phyloP scores from a whole-genome alignment of 2,113 vertebrate species.

The Salvelinus fontinalis region DNA sequence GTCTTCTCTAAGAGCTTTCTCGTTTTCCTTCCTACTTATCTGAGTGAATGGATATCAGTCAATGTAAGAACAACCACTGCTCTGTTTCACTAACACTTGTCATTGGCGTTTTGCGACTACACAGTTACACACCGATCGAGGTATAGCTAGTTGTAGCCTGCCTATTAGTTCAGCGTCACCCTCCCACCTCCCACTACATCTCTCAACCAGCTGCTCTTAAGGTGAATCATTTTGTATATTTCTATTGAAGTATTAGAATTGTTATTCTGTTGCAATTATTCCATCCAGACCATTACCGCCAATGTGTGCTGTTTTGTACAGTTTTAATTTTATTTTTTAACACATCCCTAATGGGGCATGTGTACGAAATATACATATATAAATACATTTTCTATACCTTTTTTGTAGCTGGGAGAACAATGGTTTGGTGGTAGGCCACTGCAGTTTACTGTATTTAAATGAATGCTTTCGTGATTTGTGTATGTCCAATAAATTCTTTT shows the following conservation, averaged over 20 bases:
- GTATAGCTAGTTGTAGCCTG: too few species aligned
- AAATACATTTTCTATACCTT: constrained; percentile 90
- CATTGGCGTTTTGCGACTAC: too few species aligned
- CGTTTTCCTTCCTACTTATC: neutral
- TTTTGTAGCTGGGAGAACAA: constrained; percentile 87
- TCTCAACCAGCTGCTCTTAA: constrained; percentile 6
- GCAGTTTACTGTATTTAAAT: constrained; percentile 78
- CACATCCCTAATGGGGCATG: constrained; percentile 83
- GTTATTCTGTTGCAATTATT: constrained; percentile 69
- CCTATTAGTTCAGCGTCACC: too few species aligned
- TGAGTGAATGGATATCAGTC: neutral
- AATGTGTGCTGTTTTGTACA: constrained; percentile 80
- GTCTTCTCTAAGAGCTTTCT: neutral
- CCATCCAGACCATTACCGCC: constrained; percentile 80
- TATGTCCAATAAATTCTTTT: constrained; percentile 82
- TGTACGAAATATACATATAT: constrained; percentile 94
- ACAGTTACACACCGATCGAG: too few species aligned
- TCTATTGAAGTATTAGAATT: constrained; percentile 52
- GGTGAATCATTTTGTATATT: constrained; percentile 29
- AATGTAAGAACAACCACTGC: neutral
- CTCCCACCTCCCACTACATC: neutral
- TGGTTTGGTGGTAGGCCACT: constrained; percentile 80
- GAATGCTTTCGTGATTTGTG: constrained; percentile 87
- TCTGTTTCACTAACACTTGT: too few species aligned
- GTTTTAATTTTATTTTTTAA: constrained; percentile 75